Conservation (phyloP, 2,113 vertebrate species). For the Garra rufa region DNA sequence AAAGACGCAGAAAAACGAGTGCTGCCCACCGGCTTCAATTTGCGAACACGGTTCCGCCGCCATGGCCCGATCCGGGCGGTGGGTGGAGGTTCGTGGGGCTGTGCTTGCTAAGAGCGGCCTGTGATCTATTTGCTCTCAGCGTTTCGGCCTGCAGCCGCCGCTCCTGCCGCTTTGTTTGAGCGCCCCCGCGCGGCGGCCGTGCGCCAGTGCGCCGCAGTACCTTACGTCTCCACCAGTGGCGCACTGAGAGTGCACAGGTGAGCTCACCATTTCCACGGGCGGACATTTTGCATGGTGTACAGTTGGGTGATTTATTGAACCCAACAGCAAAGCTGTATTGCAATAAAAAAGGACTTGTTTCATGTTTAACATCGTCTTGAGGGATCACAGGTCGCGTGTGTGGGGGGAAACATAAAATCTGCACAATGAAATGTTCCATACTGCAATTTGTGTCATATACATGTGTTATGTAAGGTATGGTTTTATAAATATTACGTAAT, state of each 20-base stretch:
- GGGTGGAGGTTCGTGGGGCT: conserved; percentile 65
- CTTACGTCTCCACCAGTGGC: conserved; percentile 30
- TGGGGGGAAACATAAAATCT: neutral
- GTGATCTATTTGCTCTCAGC: conserved; percentile 65
- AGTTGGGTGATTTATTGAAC: neutral
- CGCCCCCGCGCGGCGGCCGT: conserved; percentile 70
- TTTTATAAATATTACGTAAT: neutral
- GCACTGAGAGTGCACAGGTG: conserved; percentile 19
- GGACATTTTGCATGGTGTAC: conserved; percentile 45
- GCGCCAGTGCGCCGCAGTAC: conserved; percentile 29
- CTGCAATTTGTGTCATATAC: neutral
- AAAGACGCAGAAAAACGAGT: neutral
- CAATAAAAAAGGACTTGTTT: neutral
- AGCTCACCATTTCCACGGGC: conserved; percentile 37
- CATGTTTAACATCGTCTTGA: neutral
- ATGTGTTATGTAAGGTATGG: neutral
- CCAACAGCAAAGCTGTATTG: neutral
- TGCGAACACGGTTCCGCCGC: conserved; percentile 74
- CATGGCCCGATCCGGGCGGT: conserved; percentile 70
- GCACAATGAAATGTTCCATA: neutral
- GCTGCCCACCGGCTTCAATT: conserved; percentile 78
- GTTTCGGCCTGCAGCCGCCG: conserved; percentile 75
- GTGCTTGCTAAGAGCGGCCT: conserved; percentile 71
- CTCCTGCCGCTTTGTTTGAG: conserved; percentile 70
- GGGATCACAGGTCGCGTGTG: neutral